Base-by-base conservation (phyloP, 2,797 vertebrate species). In the Ficedula albicollis region DNA sequence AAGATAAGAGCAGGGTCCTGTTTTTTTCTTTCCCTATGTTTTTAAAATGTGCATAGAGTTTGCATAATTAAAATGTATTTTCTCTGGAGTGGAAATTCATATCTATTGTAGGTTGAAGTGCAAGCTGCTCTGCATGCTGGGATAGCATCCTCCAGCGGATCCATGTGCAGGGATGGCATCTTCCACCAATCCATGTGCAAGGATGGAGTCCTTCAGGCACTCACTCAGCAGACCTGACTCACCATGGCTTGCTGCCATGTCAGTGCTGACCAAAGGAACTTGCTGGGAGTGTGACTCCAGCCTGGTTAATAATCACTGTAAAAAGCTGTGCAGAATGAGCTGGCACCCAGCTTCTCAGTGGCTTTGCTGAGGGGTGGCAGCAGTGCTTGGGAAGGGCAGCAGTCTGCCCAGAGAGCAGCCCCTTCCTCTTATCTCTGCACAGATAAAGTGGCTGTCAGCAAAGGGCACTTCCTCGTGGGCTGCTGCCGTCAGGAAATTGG, bases 41-140 rank as follows among this genome's bases (percentile, higher is more conserved):
- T 95, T 26, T 93, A 92, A 93, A 86, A 86, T 79, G 90, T 1
- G 6, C 93, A 92, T 87, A 64, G n/a, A 46, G n/a, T 96, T 93
- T 94, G 89, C 92, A 87, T 95, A 91, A 96, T 93, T 89, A 84
- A 84, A 72, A 55, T 11, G 46, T 26, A 52, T 83, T 85, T 85
- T 89, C 51, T 81, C 62, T 54, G 44, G 82, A 79, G 49, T 74
- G 69, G 82, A 91, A 90, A 95, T 93, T 36, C 5, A 0, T 87
- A 54, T 91, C 93, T 84, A 7, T 52, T 78, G 69, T 76, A 75
- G 73, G 55, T 51, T 78, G 89, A 81, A 87, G 79, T 29, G 69
- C 73, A 46, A 55, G 70, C 69, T 82, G 9, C 1, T 29, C 67
- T 52, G 59, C 41, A 5, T 6, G 21, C 74, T 34, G 51, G 43